A percentile compares a stretch with the other conserved stretches of the same genome.
These are phyloP conservation scores for Hyperoplus immaculatus DNA, from an alignment of 2,797 vertebrate genomes.

Conservation along the genomic window DNA sequence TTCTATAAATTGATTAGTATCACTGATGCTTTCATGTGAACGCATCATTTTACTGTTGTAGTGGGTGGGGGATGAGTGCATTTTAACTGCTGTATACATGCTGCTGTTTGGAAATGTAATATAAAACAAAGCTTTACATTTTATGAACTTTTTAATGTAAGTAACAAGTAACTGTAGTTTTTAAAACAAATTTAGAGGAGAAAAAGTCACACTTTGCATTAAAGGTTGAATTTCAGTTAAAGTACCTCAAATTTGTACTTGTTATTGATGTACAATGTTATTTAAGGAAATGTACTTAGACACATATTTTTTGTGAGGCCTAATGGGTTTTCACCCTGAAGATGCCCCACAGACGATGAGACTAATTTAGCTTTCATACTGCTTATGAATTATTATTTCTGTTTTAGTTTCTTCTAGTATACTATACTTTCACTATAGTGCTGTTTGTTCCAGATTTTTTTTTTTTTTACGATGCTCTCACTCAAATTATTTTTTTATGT, in stretches of 20 bases:
- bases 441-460: background rate
- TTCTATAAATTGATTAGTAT: background rate
- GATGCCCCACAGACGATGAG: background rate
- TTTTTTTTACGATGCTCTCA: background rate
- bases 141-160: background rate
- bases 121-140: background rate
- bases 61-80: background rate
- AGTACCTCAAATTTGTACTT: background rate
- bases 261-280: background rate
- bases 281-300: background rate
- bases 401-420: too few species aligned
- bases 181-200: background rate
- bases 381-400: background rate
- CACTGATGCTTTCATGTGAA: background rate
- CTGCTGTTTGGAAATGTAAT: background rate
- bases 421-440: background rate
- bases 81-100: background rate
- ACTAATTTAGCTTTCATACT: background rate
- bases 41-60: background rate
- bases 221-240: background rate
- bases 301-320: background rate
- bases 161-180: background rate
- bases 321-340: background rate
- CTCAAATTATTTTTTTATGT: slow-evolving; percentile 13
- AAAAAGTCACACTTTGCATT: background rate